Base-by-base conservation (phyloP, 2,888 invertebrate genomes). In the Omphaloscelis lunosa region DNA sequence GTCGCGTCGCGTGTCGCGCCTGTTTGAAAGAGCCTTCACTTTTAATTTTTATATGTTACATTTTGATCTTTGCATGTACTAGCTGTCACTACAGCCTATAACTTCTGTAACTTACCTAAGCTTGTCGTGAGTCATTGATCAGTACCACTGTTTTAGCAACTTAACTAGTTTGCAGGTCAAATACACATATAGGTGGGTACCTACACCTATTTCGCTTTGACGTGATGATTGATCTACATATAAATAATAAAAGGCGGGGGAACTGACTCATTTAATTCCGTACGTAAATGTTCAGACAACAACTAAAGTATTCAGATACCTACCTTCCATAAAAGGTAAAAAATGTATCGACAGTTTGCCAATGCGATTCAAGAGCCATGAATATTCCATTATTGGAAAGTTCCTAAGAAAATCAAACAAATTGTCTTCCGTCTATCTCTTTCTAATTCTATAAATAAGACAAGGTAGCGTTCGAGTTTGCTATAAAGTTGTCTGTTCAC, bases 401-500 rank as follows among this genome's bases (percentile, higher is more conserved):
- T 72, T 69, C 23, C 51, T 61, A n/a, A 23, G 29, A 56, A 66
- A 70, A 72, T 66, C 41, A 77, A 77, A 77, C 63, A 58, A 71
- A 83, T 58, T 62, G 1, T 63, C 11, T 34, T 68, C 29, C 29
- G 62, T 73, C 58, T 27, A 73, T 85, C 74, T 87, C 70, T 80
- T 72, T 87, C 79, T 72, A 68, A 75, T 74, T 79, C 77, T 83
- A 81, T 82, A 72, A 83, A 83, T 83, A 80, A 77, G 72, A 76
- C 82, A 79, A 74, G 74, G 75, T 61, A 78, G 65, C 68, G 53
- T 77, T 80, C 39, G 72, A 29, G 68, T 77, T 63, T 59, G 76
- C 82, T 82, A 82, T 85, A 87, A 87, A 87, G 71, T 73, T 80
- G 85, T 75, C 77, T 80, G 75, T 83, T 85, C 78, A 58, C 66